Conservation (phyloP, 2,797 vertebrate species). For the Philypnodon macrostomus region DNA sequence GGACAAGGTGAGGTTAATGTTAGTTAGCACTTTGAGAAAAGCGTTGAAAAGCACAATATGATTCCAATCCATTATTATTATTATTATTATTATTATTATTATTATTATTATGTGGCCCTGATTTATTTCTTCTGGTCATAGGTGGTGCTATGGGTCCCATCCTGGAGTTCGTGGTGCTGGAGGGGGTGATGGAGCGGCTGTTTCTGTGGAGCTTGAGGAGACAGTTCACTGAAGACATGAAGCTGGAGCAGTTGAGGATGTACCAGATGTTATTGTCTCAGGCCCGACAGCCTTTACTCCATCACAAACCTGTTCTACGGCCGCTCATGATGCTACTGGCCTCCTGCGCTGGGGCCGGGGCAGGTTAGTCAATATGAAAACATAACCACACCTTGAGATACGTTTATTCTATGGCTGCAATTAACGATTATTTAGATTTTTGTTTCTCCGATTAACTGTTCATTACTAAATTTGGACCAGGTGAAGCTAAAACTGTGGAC, state of each 20-base stretch:
- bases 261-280: conserved; percentile 90
- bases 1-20: conserved; percentile 58
- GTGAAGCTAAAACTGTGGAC: too few species aligned
- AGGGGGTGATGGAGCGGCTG: conserved; percentile 95
- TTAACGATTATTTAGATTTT: too few species aligned
- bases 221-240: conserved; percentile 92
- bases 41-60: too few species aligned
- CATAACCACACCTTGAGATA: background rate
- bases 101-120: too few species aligned
- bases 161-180: conserved; percentile 92
- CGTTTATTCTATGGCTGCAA: too few species aligned
- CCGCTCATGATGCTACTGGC: conserved; percentile 94
- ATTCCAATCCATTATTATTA: too few species aligned
- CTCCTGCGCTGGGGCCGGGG: conserved; percentile 78
- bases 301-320: conserved; percentile 90
- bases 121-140: conserved; percentile 44
- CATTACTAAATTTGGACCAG: too few species aligned
- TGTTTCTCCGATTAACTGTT: too few species aligned
- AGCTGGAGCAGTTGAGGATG: conserved; percentile 92
- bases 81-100: too few species aligned
- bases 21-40: too few species aligned
- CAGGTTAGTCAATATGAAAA: conserved; percentile 35
- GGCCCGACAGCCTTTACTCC: conserved; percentile 89
- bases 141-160: conserved; percentile 90
- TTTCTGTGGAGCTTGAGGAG: conserved; percentile 94